Percentiles rank a stretch among this genome's conserved stretches.
These are phyloP conservation scores for Strigops habroptila DNA, from an alignment of 2,113 vertebrate genomes.

Conservation along the genomic window DNA sequence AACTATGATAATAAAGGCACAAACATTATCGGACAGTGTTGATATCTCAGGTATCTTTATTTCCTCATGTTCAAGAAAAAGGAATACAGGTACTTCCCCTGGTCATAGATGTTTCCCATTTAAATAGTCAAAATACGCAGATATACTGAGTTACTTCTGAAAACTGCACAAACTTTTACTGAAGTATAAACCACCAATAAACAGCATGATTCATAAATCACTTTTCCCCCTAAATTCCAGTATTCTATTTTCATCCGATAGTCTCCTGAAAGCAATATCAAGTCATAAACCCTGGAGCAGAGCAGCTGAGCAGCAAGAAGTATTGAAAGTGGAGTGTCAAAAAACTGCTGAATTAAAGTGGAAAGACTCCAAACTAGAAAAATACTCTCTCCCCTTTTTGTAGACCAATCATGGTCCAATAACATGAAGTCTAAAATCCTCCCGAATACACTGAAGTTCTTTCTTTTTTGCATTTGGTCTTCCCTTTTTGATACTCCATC, in stretches of 20 bases:
- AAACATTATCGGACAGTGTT: not conserved
- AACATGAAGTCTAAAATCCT: not conserved
- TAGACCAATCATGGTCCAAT: not conserved
- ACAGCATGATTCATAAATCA: constrained; percentile 12
- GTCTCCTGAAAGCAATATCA: constrained; percentile 34
- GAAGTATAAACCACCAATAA: not conserved
- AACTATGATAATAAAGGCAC: not conserved
- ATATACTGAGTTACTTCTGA: not conserved
- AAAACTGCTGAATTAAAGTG: constrained; percentile 41
- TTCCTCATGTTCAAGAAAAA: not conserved
- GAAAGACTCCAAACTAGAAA: constrained; percentile 25
- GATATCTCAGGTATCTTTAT: not conserved
- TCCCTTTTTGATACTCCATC: not conserved
- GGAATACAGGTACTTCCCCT: not conserved
- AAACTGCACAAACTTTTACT: not conserved
- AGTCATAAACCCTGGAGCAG: constrained; percentile 29
- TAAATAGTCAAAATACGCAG: not conserved
- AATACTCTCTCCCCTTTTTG: not conserved
- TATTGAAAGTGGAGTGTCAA: constrained; percentile 9
- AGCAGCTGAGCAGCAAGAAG: constrained; percentile 32
- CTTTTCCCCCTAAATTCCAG: not conserved
- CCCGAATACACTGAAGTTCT: not conserved
- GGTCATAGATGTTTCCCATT: not conserved
- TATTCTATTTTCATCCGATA: constrained; percentile 7
- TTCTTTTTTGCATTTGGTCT: not conserved